Percentiles rank a stretch among this genome's conserved stretches.
Conservation (phyloP, 2,797 vertebrate species). For the Gallinago stenura region DNA sequence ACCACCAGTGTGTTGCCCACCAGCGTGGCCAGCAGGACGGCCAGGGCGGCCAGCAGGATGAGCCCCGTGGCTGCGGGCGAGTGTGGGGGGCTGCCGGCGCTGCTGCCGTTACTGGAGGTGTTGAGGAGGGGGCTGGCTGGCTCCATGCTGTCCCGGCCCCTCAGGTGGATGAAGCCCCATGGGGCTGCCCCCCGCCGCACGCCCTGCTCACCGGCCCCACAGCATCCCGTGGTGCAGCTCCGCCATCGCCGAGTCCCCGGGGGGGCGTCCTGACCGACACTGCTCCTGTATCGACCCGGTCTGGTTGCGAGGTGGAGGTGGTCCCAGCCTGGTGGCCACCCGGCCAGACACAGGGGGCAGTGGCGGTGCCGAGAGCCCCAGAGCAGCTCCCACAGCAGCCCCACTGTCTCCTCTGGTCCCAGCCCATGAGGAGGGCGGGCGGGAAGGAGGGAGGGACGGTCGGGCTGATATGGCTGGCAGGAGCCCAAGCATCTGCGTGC, state of each 20-base stretch:
- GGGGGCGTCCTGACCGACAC: rapidly evolving
- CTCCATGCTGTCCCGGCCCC: conserved; percentile 61
- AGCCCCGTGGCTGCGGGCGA: conserved; percentile 78
- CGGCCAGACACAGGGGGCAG: not conserved
- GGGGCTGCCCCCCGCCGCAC: not conserved
- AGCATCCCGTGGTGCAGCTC: rapidly evolving
- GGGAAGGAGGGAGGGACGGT: conserved; percentile 6
- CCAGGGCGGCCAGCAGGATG: conserved; percentile 85
- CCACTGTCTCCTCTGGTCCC: not conserved
- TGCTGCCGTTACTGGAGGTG: conserved; percentile 7
- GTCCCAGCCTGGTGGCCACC: not conserved
- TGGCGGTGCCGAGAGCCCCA: rapidly evolving
- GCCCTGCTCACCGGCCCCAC: not conserved
- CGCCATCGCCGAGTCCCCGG: not conserved
- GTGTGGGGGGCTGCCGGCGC: conserved; percentile 58
- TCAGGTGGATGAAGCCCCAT: not conserved
- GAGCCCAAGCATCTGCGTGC: conserved; percentile 50
- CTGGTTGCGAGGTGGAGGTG: not conserved
- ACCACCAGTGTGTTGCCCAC: conserved; percentile 90
- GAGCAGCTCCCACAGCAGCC: not conserved
- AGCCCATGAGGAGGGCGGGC: conserved; percentile 2
- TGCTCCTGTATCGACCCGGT: not conserved
- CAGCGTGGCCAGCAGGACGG: conserved; percentile 85
- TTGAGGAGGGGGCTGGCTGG: not conserved
- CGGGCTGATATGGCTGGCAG: conserved; percentile 24